Base-by-base conservation (phyloP, 2,113 vertebrate genomes). In the Steatornis caripensis region DNA sequence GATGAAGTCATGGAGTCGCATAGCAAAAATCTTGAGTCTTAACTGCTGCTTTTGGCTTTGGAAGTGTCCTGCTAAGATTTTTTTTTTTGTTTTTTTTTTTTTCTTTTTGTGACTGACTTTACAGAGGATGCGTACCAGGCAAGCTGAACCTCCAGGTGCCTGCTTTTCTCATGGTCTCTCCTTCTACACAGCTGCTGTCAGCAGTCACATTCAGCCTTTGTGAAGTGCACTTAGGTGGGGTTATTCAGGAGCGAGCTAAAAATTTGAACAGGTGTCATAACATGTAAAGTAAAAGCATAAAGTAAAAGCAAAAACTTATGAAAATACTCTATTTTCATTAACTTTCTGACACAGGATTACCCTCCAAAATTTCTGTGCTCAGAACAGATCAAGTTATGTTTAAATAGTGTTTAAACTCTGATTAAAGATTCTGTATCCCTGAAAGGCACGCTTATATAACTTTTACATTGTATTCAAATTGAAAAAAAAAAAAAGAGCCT, bases 21-120 rank as follows among this genome's bases (percentile, higher is more conserved):
- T 29, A 1, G 1, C 23, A 45, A 58, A 77, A 90, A 18, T 1
- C 0, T 0, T 22, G 27, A 57, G n/a, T 45, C 15, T 49, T 15
- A 71, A 48, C 36, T 30, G 20, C 13, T 57, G 57, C 11, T 87
- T 77, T 53, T 84, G 78, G 29, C 21, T 90, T 30, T 41, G 70
- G 48, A 34, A 62, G 24, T 32, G 48, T 71, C 32, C 30, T 84
- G 78, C 20, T 15, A 41, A 57, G 61, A n/a, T n/a, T n/a, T n/a
- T n/a, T n/a, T n/a, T n/a, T n/a, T n/a, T n/a, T n/a, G n/a, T n/a
- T n/a, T n/a, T n/a, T n/a, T n/a, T n/a, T n/a, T n/a, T n/a, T n/a
- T 17, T 7, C 76, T 80, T 45, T 55, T 46, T 75, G 60, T 57
- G 45, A 20, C 36, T 57, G 61, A 10, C 10, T 65, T 70, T n/a